A percentile compares a stretch with the other conserved stretches of the same genome.
Conservation (phyloP, 2,113 vertebrate genomes). For the Paradoxurus hermaphroditus region DNA sequence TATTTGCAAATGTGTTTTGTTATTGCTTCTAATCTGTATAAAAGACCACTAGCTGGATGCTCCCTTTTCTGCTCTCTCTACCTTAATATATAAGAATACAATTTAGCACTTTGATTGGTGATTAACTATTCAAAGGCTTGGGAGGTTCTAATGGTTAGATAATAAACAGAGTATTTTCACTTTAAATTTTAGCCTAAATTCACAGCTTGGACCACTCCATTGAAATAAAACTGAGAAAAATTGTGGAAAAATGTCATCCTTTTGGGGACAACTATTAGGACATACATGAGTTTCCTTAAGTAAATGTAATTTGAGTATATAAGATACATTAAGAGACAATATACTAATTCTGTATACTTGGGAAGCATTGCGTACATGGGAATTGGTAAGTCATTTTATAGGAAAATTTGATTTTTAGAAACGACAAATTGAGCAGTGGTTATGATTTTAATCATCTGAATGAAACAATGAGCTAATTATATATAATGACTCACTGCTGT, state of each 20-base stretch:
- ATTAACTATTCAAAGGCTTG: constrained; percentile 28
- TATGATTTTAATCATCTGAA: constrained; percentile 58
- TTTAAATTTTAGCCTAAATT: constrained; percentile 36
- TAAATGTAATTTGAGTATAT: constrained; percentile 36
- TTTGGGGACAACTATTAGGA: constrained; percentile 5
- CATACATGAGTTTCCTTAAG: constrained; percentile 18
- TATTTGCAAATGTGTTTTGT: constrained; percentile 31
- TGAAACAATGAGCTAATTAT: constrained; percentile 77
- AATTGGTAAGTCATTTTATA: not conserved
- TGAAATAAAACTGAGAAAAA: constrained; percentile 52
- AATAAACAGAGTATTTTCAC: constrained; percentile 33
- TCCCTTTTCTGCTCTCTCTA: not conserved
- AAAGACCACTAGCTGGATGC: not conserved
- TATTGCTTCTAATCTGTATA: constrained; percentile 28
- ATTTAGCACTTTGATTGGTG: constrained; percentile 42
- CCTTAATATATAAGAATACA: constrained; percentile 7
- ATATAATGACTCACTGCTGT: constrained; percentile 60
- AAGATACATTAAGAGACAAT: not conserved
- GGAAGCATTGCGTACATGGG: not conserved
- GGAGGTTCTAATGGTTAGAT: constrained; percentile 1
- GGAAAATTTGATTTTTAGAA: not conserved
- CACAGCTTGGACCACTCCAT: not conserved
- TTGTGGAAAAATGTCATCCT: not conserved
- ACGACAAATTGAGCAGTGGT: constrained; percentile 14
- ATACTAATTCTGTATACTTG: not conserved